Base-by-base conservation (phyloP, 2,797 vertebrate species). In the Sibirionetta formosa region DNA sequence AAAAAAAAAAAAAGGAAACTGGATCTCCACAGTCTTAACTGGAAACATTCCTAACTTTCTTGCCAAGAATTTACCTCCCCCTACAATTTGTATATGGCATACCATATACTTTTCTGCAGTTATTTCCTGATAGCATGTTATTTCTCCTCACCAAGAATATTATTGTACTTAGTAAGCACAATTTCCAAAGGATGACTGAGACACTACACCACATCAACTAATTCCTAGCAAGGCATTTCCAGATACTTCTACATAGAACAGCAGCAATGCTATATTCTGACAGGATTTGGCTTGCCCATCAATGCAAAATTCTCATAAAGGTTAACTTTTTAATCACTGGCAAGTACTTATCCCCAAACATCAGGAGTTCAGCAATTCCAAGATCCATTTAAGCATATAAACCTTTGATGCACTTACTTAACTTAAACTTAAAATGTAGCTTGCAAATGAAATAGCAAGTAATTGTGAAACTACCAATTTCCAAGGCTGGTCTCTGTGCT, bases 71-170 rank as follows among this genome's bases (percentile, higher is more conserved):
- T 85, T 94, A 64, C 70, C 87, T 96, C 76, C 86, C 94, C 87
- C 84, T 94, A 92, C 93, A 95, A 97, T 98, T 94, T 97, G 86
- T 97, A 88, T 86, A 94, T 76, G 71, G 69, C 73, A 93, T 90
- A 96, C 73, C 85, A 96, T 88, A 96, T 70, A 93, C 85, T 81
- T 97, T 96, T 96, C 88, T 95, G 93, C 95, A 96, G 96, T 96
- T 97, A 96, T 88, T 91, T 94, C 90, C 88, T 97, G 91, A 97
- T 94, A 97, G 84, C 64, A 96, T 91, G 85, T 88, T 95, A 97
- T 96, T 98, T 97, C 88, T 95, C 73, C 76, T 96, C 82, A 96
- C 82, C 93, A 93, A 95, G 96, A 97, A 95, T 95, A 94, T 91
- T 96, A 82, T 38, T 95, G 54, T 89, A 95, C 89, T 95, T 84